Conservation (phyloP, 2,113 vertebrate species). For the Bujurquina vittata region DNA sequence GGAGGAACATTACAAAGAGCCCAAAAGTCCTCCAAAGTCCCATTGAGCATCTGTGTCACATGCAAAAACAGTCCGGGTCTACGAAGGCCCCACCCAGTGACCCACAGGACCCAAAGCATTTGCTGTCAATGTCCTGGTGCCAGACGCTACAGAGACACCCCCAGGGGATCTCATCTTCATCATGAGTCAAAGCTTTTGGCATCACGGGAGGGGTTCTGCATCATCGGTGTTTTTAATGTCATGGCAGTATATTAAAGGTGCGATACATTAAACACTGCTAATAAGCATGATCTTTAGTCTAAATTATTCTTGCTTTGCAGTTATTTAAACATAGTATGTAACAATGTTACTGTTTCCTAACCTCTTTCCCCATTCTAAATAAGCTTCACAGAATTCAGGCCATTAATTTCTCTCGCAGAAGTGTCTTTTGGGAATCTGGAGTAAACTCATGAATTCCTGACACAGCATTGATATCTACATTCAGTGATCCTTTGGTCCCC, state of each 20-base stretch:
- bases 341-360: background rate
- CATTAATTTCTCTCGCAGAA: conserved; percentile 1
- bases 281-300: background rate
- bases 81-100: background rate
- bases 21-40: background rate
- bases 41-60: background rate
- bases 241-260: background rate
- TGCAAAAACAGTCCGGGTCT: fast-evolving
- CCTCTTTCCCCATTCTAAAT: background rate
- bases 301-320: background rate
- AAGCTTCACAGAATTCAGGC: background rate
- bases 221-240: background rate
- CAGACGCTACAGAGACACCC: background rate
- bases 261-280: background rate
- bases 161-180: no score
- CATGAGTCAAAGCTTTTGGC: background rate
- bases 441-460: conserved; percentile 30
- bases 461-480: conserved; percentile 49
- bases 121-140: background rate
- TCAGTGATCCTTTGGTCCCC: conserved; percentile 23
- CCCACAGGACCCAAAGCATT: background rate
- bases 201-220: background rate
- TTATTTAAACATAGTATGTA: background rate
- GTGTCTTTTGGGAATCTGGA: background rate
- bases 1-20: background rate